Percentiles rank a stretch among this genome's conserved stretches.
phyloP scores from a whole-genome alignment of 2,113 vertebrate genomes.

The Emydocephalus ijimae region DNA sequence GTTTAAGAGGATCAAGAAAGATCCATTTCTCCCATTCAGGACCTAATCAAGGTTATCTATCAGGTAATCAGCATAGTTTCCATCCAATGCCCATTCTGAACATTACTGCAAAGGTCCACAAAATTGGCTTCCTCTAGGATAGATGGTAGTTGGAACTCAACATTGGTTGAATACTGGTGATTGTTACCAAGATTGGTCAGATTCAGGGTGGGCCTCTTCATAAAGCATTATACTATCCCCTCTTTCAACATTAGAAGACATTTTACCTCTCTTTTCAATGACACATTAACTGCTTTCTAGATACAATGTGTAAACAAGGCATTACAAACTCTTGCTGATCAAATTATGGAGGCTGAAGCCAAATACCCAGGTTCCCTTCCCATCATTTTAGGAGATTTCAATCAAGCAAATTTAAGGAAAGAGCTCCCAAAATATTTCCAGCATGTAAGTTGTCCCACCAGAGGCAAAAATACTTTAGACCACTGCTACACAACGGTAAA shows the following conservation, averaged over 20 bases:
- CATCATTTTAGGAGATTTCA: too few species aligned
- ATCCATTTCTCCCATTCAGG: background rate
- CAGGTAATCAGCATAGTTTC: background rate
- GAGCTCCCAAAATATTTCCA: too few species aligned
- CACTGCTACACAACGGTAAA: too few species aligned
- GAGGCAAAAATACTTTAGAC: too few species aligned
- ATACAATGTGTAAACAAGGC: background rate
- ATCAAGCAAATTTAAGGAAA: too few species aligned
- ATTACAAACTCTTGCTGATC: too few species aligned
- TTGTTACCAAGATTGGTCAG: background rate
- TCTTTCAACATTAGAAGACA: background rate
- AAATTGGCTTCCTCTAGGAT: background rate
- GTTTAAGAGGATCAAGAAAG: background rate
- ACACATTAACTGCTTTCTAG: background rate
- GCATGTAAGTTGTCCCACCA: too few species aligned
- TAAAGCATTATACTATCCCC: background rate
- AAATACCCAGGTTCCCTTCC: too few species aligned
- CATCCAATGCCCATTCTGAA: background rate
- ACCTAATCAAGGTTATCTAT: background rate
- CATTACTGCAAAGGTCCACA: background rate
- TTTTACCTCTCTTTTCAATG: background rate
- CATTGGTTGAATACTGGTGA: background rate
- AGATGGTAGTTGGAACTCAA: background rate
- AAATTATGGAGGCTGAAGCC: too few species aligned
- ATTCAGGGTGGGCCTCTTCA: background rate